Base-by-base conservation (phyloP, 2,797 vertebrate genomes). In the Pangasius djambal region DNA sequence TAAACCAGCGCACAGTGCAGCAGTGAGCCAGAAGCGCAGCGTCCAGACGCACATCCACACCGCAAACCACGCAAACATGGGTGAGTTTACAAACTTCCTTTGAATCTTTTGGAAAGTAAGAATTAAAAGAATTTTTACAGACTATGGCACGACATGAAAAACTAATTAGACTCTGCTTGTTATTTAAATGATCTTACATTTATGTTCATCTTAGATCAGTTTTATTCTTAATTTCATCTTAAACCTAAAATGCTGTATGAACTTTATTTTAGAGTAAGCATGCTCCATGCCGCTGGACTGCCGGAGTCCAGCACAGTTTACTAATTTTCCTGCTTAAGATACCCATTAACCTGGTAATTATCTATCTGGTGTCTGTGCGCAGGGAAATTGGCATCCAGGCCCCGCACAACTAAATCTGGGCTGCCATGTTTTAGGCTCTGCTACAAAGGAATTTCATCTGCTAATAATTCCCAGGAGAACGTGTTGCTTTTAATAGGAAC, bases 401-500 rank as follows among this genome's bases (percentile, higher is more conserved):
- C 37, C 81, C 28, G 22, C 28, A 67, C 63, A 50, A 22, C 59
- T 83, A 65, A 44, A 83, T 65, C 25, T 48, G 59, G 25, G 6
- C 40, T 83, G 16, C 4, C 44, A 25, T 52, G 34, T 74, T 28
- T 57, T 31, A 67, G 48, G 8, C 48, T 78, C 18, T 87, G n/a
- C n/a, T 67, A 28, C 75, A 67, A 63, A 52, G 74, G 44, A 37
- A 84, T 89, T 72, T 61, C 18, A 70, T 5, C 3, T 7, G 3
- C 67, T 44, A 28, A 31, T 13, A 37, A 22, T 13, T 84, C 69
- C 87, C 70, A 0, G 1, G 40, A 52, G 57, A 84, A 8, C 6
- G 20, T 65, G 82, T 55, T 85, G 82, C 87, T 88, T 84, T 77
- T 88, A 85, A 88, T 88, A 88, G 82, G 31, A 25, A 81, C 48